Conservation (phyloP, 2,888 invertebrate genomes). For the Drosophila sordidula region DNA sequence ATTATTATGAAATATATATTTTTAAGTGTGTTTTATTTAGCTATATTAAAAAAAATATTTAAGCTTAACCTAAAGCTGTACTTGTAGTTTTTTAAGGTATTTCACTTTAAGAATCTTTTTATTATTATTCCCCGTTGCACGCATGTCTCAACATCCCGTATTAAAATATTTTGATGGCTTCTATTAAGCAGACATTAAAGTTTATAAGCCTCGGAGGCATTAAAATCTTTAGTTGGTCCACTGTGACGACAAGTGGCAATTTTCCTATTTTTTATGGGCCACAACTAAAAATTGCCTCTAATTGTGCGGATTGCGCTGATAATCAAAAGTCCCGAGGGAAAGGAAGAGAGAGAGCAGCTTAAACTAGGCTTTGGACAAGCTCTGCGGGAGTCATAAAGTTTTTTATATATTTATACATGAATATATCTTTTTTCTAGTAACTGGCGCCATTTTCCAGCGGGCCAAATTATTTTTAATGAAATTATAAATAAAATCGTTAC, state of each 20-base stretch:
- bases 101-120: not conserved
- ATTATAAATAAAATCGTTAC: constrained; percentile 60
- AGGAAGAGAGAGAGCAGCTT: not conserved
- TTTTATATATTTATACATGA: constrained; percentile 12
- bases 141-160: constrained; percentile 15
- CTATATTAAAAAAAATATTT: too few relatives aligned
- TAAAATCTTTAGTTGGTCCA: constrained; percentile 27
- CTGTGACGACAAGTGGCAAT: constrained; percentile 41
- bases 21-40: too few relatives aligned
- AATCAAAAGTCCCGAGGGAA: constrained; percentile 6
- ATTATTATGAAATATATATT: too few relatives aligned
- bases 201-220: constrained; percentile 25
- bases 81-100: too few relatives aligned
- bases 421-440: constrained; percentile 3
- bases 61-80: too few relatives aligned
- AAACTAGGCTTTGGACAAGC: constrained; percentile 7
- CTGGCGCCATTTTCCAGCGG: constrained; percentile 61
- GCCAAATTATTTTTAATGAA: constrained; percentile 60
- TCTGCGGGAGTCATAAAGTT: constrained; percentile 14
- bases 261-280: constrained; percentile 38
- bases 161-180: constrained; percentile 60
- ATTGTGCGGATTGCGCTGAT: constrained; percentile 24
- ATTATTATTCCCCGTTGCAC: constrained; percentile 1
- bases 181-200: constrained; percentile 55
- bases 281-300: constrained; percentile 24